These are phyloP conservation scores for Dermolepida albohirtum DNA, from an alignment of 2,888 invertebrate species.

Conservation along the genomic window DNA sequence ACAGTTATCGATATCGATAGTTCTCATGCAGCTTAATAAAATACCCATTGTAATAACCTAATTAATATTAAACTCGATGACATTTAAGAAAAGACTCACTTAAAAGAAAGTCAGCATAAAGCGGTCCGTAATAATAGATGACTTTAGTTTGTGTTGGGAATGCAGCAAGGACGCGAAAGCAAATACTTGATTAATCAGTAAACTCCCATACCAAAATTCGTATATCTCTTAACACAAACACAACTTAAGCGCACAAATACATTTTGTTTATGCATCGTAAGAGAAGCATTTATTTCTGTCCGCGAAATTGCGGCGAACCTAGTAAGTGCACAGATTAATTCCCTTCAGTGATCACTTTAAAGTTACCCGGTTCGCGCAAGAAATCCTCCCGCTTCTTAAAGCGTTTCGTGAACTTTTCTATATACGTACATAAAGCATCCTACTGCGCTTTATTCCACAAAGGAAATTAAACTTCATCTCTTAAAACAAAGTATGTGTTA, in stretches of 20 bases:
- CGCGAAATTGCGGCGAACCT: slow-evolving; percentile 9
- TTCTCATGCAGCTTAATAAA: too few species aligned
- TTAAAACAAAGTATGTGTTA: slow-evolving; percentile 23
- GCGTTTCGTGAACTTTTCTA: slow-evolving; percentile 2
- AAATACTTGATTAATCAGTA: neutral
- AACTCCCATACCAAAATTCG: neutral
- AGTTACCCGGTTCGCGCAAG: slow-evolving; percentile 12
- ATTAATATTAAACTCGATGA: too few species aligned
- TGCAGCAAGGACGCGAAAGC: neutral
- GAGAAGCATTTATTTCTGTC: slow-evolving; percentile 20
- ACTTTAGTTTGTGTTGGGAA: neutral
- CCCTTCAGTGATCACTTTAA: slow-evolving; percentile 32
- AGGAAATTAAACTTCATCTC: slow-evolving; percentile 28
- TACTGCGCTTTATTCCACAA: neutral
- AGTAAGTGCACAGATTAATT: slow-evolving; percentile 23
- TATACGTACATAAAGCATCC: too few species aligned
- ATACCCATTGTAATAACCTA: too few species aligned
- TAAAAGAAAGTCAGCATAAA: too few species aligned
- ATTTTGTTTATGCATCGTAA: slow-evolving; percentile 26
- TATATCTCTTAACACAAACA: slow-evolving; percentile 16
- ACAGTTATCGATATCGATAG: too few species aligned
- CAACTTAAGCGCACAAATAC: slow-evolving; percentile 15
- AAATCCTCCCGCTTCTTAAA: slow-evolving; percentile 9
- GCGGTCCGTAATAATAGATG: too few species aligned
- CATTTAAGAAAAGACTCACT: too few species aligned